phyloP scores from a whole-genome alignment of 2,797 vertebrate genomes.

The Amblyopsis hoosieri region DNA sequence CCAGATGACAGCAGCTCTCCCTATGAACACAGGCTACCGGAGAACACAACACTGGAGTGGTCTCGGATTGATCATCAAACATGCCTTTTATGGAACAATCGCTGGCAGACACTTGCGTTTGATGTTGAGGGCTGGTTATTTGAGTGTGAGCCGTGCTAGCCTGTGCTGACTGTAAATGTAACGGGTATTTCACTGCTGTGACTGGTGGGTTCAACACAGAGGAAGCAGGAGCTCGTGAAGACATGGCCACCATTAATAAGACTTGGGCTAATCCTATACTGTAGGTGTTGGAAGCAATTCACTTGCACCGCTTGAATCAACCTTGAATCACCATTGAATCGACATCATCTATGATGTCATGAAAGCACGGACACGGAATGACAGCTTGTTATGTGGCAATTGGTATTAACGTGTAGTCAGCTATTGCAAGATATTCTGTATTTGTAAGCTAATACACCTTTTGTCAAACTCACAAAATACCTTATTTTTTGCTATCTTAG shows the following conservation, averaged over 20 bases:
- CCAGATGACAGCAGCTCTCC: constrained; percentile 70
- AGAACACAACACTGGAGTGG: constrained; percentile 48
- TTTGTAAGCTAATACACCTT: too few relatives aligned
- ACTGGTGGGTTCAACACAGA: not conserved
- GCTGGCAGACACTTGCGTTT: constrained; percentile 49
- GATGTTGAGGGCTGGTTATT: constrained; percentile 29
- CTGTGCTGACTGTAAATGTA: constrained; percentile 20
- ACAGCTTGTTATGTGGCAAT: too few relatives aligned
- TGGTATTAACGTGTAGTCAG: too few relatives aligned
- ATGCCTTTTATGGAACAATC: constrained; percentile 49
- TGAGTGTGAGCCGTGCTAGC: constrained; percentile 19
- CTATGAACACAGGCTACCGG: constrained; percentile 44
- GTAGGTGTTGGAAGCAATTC: not conserved
- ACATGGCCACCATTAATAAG: constrained; percentile 9
- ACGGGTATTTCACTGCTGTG: constrained; percentile 15
- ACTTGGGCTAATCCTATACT: constrained; percentile 5
- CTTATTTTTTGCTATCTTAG: too few relatives aligned
- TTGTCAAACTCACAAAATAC: too few relatives aligned
- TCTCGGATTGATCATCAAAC: constrained; percentile 65
- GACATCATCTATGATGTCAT: too few relatives aligned
- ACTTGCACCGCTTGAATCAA: not conserved
- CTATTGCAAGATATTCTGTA: too few relatives aligned
- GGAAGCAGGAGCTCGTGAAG: constrained; percentile 14
- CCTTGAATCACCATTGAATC: too few relatives aligned
- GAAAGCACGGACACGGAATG: too few relatives aligned